phyloP scores from a whole-genome alignment of 2,113 vertebrate genomes.

The Grantiella picta region DNA sequence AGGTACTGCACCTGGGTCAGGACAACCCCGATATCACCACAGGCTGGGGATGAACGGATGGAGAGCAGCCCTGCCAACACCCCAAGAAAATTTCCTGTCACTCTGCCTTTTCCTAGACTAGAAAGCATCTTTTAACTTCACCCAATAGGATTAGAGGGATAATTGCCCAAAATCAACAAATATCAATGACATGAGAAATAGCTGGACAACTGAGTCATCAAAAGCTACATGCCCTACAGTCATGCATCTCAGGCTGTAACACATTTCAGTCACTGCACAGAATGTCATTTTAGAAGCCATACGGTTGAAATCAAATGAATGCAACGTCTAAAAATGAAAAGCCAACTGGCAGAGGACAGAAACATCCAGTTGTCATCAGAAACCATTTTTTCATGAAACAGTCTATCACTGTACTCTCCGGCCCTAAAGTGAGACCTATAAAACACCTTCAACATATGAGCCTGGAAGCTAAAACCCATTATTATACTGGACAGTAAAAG shows the following conservation, averaged over 20 bases:
- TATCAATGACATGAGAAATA: background rate
- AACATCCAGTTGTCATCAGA: background rate
- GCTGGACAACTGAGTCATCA: background rate
- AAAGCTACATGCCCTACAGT: background rate
- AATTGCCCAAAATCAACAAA: background rate
- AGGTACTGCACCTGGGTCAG: background rate
- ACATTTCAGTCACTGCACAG: background rate
- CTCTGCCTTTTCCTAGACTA: background rate
- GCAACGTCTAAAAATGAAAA: background rate
- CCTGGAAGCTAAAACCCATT: background rate
- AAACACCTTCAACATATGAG: constrained; percentile 33
- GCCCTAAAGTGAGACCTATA: background rate
- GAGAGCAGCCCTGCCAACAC: fast-evolving
- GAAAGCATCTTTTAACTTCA: background rate
- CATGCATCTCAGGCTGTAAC: background rate
- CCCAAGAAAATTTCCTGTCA: background rate
- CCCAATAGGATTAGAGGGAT: background rate
- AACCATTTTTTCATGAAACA: background rate
- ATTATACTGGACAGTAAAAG: constrained; percentile 23
- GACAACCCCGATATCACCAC: background rate
- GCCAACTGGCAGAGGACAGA: background rate
- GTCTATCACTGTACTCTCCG: background rate
- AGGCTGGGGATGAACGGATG: background rate
- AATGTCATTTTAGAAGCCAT: background rate
- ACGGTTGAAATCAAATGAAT: background rate